Conservation (phyloP, 2,888 invertebrate genomes). For the Abrostola tripartita region DNA sequence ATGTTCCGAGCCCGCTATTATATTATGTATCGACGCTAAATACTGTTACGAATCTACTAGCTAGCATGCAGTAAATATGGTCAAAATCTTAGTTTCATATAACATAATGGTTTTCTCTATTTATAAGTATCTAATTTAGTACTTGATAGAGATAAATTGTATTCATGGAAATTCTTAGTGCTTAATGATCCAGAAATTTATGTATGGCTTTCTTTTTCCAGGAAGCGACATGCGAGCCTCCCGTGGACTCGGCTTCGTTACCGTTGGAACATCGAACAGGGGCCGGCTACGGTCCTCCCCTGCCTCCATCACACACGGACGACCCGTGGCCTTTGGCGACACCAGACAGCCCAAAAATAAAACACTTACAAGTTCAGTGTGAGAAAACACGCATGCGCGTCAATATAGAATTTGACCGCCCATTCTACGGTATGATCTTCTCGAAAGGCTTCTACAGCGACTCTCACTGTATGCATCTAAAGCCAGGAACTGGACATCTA, state of each 20-base stretch:
- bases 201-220: conserved; percentile 78
- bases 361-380: conserved; percentile 97
- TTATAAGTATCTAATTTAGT: no score
- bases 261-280: conserved; percentile 94
- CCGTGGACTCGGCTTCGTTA: conserved; percentile 93
- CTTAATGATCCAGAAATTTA: conserved; percentile 18
- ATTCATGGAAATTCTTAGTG: neutral
- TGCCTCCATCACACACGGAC: conserved; percentile 89
- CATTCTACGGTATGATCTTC: conserved; percentile 98
- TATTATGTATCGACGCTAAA: conserved; percentile 36
- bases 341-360: conserved; percentile 97
- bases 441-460: conserved; percentile 98
- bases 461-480: conserved; percentile 96
- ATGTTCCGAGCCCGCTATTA: conserved; percentile 60
- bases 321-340: conserved; percentile 96
- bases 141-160: no score
- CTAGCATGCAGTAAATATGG: conserved; percentile 14
- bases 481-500: conserved; percentile 96
- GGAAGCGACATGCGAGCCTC: conserved; percentile 93
- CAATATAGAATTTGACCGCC: conserved; percentile 97
- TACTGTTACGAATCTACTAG: conserved; percentile 29
- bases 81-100: no score
- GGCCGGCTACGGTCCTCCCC: conserved; percentile 92
- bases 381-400: conserved; percentile 98
- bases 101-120: no score